These are phyloP conservation scores for Conus ventricosus DNA, from an alignment of 1,140 invertebrate genomes.

Conservation along the genomic window DNA sequence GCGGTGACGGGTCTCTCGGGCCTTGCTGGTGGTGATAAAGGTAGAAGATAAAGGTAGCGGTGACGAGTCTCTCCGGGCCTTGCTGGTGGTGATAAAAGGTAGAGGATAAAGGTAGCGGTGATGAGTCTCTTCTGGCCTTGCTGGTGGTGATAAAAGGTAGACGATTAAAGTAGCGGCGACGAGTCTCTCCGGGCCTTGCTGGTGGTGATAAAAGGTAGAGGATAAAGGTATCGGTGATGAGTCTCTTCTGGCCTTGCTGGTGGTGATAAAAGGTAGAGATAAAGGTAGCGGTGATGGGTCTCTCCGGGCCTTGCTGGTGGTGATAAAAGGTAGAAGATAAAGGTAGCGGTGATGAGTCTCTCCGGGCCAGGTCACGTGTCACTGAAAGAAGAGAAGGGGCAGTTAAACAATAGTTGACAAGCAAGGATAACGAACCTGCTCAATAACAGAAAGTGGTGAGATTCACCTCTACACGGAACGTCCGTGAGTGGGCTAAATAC, in stretches of 20 bases:
- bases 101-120: neutral
- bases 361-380: too few species aligned
- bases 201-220: neutral
- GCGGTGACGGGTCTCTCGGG: neutral
- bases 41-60: neutral
- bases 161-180: neutral
- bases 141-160: neutral
- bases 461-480: too few species aligned
- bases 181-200: too few species aligned
- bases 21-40: neutral
- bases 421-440: too few species aligned
- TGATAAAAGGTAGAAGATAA: neutral
- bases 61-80: neutral
- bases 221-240: neutral
- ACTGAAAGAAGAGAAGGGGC: too few species aligned
- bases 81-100: neutral
- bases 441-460: too few species aligned
- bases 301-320: too few species aligned
- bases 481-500: neutral
- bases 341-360: neutral
- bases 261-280: neutral
- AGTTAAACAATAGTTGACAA: too few species aligned
- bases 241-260: too few species aligned
- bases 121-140: too few species aligned
- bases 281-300: neutral